Evolutionary conservation across 2,113 vertebrate species (phyloP), one percentile per base, ranked within the genome.

Genomic region (Nettapus auritus): DNA sequence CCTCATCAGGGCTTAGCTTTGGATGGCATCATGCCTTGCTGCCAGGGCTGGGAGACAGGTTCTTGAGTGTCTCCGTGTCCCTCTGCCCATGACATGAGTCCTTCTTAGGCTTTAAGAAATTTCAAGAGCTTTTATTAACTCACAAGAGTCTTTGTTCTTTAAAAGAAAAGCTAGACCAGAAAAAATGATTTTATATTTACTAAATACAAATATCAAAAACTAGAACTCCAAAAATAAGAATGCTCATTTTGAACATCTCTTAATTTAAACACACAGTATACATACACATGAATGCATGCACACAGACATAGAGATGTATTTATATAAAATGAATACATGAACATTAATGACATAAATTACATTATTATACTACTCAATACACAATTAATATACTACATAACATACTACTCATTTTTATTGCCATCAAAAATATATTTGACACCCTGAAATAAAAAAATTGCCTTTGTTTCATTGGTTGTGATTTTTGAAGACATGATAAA

Each of bases 211-310:
- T 53, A 22, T 23, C 36, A 53, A 48, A 76, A 73, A 48, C 4
- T 4, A 73, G 10, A 38, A 68, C 19, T 63, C 28, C 19, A 88
- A 77, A 78, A 78, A 50, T 50, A 14, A 73, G 31, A 55, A 33
- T 36, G 26, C 6, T 64, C 2, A 4, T 57, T 38, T 73, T 20
- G 17, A 77, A 63, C 8, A 19, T 59, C 26, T 68, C 21, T 80
- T 80, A 33, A 42, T 76, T 57, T 36, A 63, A 25, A 26, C 17
- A 6, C 7, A 52, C 34, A 34, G 21, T 9, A 34, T 1, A 36
- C 6, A 62, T 29, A 23, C 19, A 75, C 10, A n/a, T 0, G 8
- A 63, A 38, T 6, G 16, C 25, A 48, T 0, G 0, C 20, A 23
- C 8, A n/a, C 5, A 3, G 31, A 28, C 8, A 36, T 0, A 2